phyloP scores from a whole-genome alignment of 23 tunicate genomes.

The Oikopleura dioica region DNA sequence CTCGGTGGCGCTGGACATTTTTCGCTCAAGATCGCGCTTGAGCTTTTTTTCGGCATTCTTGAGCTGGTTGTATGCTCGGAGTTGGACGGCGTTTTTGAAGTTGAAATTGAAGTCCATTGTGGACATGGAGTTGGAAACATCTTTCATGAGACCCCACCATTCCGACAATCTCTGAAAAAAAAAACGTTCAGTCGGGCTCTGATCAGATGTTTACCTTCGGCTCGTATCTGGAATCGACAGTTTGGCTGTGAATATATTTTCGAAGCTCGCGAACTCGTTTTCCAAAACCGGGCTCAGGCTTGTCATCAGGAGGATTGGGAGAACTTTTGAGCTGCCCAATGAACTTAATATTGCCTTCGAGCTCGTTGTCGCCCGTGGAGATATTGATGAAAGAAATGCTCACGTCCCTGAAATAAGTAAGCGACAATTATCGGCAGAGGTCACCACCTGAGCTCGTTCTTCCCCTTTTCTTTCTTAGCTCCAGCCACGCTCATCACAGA shows the following conservation, averaged over 20 bases:
- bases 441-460: not conserved
- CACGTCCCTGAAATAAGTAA: no score
- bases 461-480: not conserved
- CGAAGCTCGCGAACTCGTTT: not conserved
- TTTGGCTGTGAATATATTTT: not conserved
- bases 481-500: not conserved
- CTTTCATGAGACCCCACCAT: not conserved
- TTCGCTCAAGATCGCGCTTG: not conserved
- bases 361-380: not conserved
- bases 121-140: not conserved
- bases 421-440: no score
- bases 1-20: not conserved
- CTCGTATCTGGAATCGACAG: not conserved
- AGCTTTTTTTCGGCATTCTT: not conserved
- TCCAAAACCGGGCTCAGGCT: not conserved
- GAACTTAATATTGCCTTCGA: not conserved
- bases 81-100: not conserved
- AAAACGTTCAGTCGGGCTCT: no score
- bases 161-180: not conserved
- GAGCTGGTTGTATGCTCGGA: not conserved
- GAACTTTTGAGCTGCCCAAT: not conserved
- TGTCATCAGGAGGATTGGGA: not conserved
- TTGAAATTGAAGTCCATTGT: not conserved
- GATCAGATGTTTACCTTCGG: no score
- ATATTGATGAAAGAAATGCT: not conserved